phyloP scores from a whole-genome alignment of 2,797 vertebrate genomes.

The Betta splendens region DNA sequence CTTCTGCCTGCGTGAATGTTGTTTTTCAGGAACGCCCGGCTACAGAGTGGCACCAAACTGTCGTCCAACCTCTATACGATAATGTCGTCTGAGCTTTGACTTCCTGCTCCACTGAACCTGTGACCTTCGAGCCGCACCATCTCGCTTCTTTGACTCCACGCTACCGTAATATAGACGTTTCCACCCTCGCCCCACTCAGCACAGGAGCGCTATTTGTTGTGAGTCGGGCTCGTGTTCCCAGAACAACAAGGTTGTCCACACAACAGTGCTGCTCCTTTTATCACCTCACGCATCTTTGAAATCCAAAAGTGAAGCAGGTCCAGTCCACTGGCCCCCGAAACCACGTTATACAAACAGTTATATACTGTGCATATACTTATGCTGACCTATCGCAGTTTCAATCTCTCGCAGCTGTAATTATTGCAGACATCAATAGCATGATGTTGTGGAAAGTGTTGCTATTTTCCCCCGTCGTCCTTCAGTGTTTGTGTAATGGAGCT shows the following conservation, averaged over 20 bases:
- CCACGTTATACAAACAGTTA: slow-evolving; percentile 12
- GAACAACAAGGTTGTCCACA: background rate
- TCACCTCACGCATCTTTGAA: background rate
- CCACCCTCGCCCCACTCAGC: background rate
- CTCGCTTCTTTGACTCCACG: slow-evolving; percentile 1
- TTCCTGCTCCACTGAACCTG: background rate
- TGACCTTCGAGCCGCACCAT: slow-evolving; percentile 16
- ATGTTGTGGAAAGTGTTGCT: slow-evolving; percentile 72
- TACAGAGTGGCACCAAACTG: slow-evolving; percentile 17
- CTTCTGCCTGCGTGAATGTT: background rate
- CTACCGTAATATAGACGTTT: background rate
- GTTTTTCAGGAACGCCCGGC: slow-evolving; percentile 2
- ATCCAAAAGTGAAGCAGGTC: background rate
- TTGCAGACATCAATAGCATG: slow-evolving; percentile 57
- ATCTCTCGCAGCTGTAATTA: slow-evolving; percentile 49
- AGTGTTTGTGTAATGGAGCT: slow-evolving; percentile 76
- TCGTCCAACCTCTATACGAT: background rate
- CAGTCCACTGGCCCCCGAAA: background rate
- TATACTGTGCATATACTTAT: slow-evolving; percentile 9
- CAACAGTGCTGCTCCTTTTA: background rate
- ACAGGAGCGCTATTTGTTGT: slow-evolving; percentile 10
- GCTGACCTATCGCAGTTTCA: slow-evolving; percentile 10
- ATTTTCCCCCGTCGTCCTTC: slow-evolving; percentile 64
- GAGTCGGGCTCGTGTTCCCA: background rate
- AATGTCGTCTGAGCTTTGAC: slow-evolving; percentile 1